These are phyloP conservation scores for Macheiramphus alcinus DNA, from an alignment of 2,113 vertebrate species.

Conservation along the genomic window DNA sequence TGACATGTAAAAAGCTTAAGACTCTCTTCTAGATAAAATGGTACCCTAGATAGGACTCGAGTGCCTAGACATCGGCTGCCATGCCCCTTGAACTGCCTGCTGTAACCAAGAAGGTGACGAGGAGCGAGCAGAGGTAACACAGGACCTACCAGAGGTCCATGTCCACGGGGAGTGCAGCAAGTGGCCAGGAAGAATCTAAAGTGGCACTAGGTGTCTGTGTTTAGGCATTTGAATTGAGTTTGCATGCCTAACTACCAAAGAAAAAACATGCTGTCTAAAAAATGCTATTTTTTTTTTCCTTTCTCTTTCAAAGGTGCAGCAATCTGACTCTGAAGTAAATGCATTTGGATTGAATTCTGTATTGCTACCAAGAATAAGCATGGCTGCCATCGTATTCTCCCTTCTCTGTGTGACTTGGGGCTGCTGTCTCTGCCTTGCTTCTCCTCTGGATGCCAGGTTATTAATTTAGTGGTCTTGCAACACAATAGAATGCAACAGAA, in stretches of 20 bases:
- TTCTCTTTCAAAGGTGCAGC: conserved; percentile 31
- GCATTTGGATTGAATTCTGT: not conserved
- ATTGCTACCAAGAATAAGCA: not conserved
- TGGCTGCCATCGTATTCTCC: not conserved
- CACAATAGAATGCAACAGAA: not conserved
- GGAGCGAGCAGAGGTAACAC: not conserved
- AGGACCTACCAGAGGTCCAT: not conserved
- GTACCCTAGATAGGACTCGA: not conserved
- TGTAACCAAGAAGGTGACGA: not conserved
- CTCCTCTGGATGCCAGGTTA: not conserved
- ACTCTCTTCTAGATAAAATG: not conserved
- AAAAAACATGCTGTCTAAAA: not conserved
- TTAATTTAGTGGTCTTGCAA: not conserved
- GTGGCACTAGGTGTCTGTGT: not conserved
- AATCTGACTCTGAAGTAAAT: conserved; percentile 16
- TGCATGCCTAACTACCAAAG: not conserved
- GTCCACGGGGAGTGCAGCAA: not conserved
- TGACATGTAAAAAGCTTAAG: not conserved
- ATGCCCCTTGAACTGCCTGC: not conserved
- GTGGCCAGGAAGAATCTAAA: not conserved
- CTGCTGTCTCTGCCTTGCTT: not conserved
- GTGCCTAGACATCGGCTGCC: not conserved
- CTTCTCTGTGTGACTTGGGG: not conserved
- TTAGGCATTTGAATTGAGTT: not conserved
- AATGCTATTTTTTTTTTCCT: not conserved